Base-by-base conservation (phyloP, 2,113 vertebrate genomes). In the Channa argus region DNA sequence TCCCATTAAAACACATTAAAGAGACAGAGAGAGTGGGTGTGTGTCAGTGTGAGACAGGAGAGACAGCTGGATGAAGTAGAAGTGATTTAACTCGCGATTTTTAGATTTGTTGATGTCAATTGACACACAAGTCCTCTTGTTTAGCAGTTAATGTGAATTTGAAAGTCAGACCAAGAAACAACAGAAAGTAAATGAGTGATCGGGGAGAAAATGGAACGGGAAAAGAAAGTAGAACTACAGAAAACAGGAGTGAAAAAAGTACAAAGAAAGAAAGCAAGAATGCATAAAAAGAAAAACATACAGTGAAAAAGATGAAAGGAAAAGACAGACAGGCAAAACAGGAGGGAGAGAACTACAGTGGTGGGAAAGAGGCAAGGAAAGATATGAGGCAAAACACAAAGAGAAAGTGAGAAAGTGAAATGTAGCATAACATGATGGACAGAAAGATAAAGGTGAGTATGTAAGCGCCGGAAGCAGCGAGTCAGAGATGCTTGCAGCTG, bases 1-100 rank as follows among this genome's bases (percentile, higher is more conserved):
- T 53, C 77, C 67, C 74, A 84, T 80, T 82, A 77, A 76, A 82
- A 73, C 1, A 8, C 64, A 75, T 75, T 55, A 84, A 10, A 70
- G 51, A 75, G 56, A 82, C 5, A 44, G 37, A 44, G 15, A 15
- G 73, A 9, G 37, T 8, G 63, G 24, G 50, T 44, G 11, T 47
- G n/a, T 14, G 69, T 37, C 46, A 33, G 51, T 56, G 63, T 51
- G 50, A 63, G 46, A 24, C 24, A 24, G 47, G 6, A 44, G 8
- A 61, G 44, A 47, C 8, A 71, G 33, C 8, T 8, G 14, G 10
- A 50, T 13, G 15, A 81, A 6, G 49, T 38, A 51, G n/a, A 59
- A 44, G 3, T n/a, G 36, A 62, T 24, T 41, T 7, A 4, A 41
- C 14, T 47, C 12, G 9, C 13, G 6, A 54, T 54, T 9, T 55